phyloP scores from a whole-genome alignment of 2,113 vertebrate genomes.

The Oxyura jamaicensis region DNA sequence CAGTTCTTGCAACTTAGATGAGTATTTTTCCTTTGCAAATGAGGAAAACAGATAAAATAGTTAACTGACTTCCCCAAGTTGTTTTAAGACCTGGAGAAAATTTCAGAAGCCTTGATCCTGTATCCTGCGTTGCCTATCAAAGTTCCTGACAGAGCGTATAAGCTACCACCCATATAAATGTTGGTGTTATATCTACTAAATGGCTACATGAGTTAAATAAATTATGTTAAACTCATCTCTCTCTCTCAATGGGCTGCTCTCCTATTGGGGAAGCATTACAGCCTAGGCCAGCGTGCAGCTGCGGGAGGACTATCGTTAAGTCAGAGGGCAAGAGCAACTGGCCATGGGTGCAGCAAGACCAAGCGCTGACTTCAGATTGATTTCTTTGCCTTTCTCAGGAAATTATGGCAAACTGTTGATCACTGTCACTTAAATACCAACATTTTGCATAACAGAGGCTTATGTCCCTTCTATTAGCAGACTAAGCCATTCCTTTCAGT shows the following conservation, averaged over 20 bases:
- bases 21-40: background rate
- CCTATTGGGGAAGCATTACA: constrained; percentile 29
- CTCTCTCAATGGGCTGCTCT: constrained; percentile 6
- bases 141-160: background rate
- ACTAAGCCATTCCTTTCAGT: background rate
- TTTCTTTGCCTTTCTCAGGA: constrained; percentile 8
- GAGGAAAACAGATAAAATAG: background rate
- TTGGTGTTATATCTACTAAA: background rate
- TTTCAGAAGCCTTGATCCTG: background rate
- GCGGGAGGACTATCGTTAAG: constrained; percentile 27
- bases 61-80: background rate
- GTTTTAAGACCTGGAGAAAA: background rate
- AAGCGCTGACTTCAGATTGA: background rate
- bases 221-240: background rate
- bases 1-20: background rate
- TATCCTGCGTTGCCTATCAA: background rate
- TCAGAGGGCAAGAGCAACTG: constrained; percentile 35
- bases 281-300: constrained; percentile 32
- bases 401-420: background rate
- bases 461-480: background rate
- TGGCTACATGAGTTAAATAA: background rate
- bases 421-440: background rate
- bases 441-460: background rate
- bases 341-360: constrained; percentile 34
- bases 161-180: background rate